Percentiles rank a stretch among this genome's conserved stretches.
phyloP scores from a whole-genome alignment of 2,113 vertebrate genomes.

The Cryptotis parvus region DNA sequence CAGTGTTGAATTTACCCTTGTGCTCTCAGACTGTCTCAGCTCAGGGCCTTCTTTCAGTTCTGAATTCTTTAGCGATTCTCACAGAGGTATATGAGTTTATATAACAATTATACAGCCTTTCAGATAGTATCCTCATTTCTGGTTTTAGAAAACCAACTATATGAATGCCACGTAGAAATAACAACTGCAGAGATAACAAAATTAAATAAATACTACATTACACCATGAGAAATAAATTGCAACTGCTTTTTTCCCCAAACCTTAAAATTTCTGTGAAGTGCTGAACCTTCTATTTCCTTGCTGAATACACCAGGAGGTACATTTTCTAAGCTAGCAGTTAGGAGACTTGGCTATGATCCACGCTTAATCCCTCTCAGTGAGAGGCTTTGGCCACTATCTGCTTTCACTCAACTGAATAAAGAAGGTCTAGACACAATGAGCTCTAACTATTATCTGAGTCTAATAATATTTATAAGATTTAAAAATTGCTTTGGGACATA shows the following conservation, averaged over 20 bases:
- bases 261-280: slow-evolving; percentile 15
- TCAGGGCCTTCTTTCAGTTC: slow-evolving; percentile 22
- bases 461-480: not conserved
- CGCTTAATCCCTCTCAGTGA: not conserved
- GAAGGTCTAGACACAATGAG: not conserved
- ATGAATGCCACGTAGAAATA: not conserved
- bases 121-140: not conserved
- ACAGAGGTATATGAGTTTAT: not conserved
- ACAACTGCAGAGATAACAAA: not conserved
- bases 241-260: not conserved
- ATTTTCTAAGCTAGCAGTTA: not conserved
- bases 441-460: not conserved
- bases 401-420: not conserved
- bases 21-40: not conserved
- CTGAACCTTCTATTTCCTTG: slow-evolving; percentile 21
- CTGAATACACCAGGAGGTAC: not conserved
- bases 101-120: slow-evolving; percentile 13
- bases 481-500: too few relatives aligned
- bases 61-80: slow-evolving; percentile 16
- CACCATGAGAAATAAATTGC: slow-evolving; percentile 29
- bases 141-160: slow-evolving; percentile 4
- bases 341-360: not conserved
- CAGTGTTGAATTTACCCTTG: not conserved
- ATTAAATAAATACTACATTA: not conserved
- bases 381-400: not conserved